phyloP scores from a whole-genome alignment of 2,888 invertebrate genomes.

The Ceraclea dissimilis region DNA sequence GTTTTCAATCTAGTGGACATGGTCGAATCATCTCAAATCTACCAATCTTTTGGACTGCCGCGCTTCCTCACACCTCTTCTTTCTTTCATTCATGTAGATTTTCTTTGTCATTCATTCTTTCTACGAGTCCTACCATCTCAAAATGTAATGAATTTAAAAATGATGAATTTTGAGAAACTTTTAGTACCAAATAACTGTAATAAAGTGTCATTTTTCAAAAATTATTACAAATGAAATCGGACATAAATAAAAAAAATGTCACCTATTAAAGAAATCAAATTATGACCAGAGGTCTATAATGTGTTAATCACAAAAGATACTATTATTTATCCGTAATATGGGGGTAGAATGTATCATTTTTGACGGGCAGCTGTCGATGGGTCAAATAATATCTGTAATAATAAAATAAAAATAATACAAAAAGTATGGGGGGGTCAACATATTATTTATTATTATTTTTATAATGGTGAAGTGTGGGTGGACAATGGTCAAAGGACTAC shows the following conservation, averaged over 20 bases:
- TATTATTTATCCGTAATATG: slow-evolving; percentile 1
- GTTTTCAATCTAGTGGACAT: no score
- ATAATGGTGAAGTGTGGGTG: slow-evolving; percentile 10
- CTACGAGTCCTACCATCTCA: no score
- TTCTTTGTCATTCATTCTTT: no score
- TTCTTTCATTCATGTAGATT: no score
- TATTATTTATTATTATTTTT: not conserved
- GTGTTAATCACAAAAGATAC: no score
- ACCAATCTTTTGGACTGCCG: no score
- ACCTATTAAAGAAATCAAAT: not conserved
- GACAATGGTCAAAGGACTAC: slow-evolving; percentile 1
- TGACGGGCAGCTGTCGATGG: slow-evolving; percentile 18
- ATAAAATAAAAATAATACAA: no score
- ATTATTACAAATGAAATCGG: not conserved
- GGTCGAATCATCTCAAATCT: no score
- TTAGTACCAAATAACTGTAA: no score
- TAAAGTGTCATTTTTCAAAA: not conserved
- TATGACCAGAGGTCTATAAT: not conserved
- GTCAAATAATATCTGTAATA: slow-evolving; percentile 2
- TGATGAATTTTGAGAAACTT: no score
- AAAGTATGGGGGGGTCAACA: not conserved
- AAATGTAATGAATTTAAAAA: no score
- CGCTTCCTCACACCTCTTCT: no score
- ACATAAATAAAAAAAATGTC: not conserved
- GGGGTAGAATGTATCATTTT: slow-evolving; percentile 16